Evolutionary conservation across 1,140 invertebrate species (phyloP).

Genomic region (Macrotrachela quadricornifera): DNA sequence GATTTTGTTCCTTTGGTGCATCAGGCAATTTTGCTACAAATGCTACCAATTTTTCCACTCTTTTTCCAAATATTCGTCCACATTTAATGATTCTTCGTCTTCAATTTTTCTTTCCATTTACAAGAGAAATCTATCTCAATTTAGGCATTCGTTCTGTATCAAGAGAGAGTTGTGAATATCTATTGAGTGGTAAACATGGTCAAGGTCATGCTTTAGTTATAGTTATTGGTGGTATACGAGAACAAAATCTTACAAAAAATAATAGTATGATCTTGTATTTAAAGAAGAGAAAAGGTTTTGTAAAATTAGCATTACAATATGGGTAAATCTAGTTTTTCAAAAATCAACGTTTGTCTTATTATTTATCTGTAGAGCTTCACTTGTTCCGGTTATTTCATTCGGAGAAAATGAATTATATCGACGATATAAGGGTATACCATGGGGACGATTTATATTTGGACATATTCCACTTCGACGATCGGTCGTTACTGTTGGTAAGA

Average conservation of each 20-base stretch:
- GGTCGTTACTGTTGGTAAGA: conserved; percentile 37
- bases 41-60: conserved; percentile 41
- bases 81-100: conserved; percentile 50
- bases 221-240: conserved; percentile 19
- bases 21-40: conserved; percentile 59
- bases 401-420: conserved; percentile 70
- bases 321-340: too few species aligned
- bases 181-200: neutral
- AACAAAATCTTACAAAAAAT: conserved; percentile 22
- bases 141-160: conserved; percentile 10
- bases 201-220: neutral
- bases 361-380: conserved; percentile 37
- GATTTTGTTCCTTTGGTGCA: conserved; percentile 52
- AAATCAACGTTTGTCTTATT: too few species aligned
- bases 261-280: conserved; percentile 15
- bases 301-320: conserved; percentile 24
- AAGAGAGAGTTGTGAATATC: neutral
- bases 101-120: conserved; percentile 59
- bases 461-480: conserved; percentile 52
- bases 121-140: conserved; percentile 42
- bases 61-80: conserved; percentile 54
- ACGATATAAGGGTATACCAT: conserved; percentile 50
- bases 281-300: conserved; percentile 27
- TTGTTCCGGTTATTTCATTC: conserved; percentile 72
- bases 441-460: conserved; percentile 61